Base-by-base conservation (phyloP, 2,888 invertebrate species). In the Tiliacea citrago region DNA sequence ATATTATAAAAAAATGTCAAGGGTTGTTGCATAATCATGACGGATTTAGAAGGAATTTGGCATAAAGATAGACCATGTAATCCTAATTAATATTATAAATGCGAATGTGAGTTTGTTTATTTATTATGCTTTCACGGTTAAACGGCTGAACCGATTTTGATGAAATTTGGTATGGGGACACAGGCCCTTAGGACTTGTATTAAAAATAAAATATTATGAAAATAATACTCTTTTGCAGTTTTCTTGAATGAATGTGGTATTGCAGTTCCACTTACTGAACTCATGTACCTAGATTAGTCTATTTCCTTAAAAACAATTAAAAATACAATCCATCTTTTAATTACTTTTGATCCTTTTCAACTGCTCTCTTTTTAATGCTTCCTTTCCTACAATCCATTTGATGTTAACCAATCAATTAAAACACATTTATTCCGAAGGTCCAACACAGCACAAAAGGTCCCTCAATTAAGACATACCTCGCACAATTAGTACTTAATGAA, bases 381-480 rank as follows among this genome's bases (percentile, higher is more conserved):
- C 6, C 13, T 24, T 39, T 18, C 13, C 60, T 13, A 24, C 3
- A 58, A 49, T 68, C 8, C n/a, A 49, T 66, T 83, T 83, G 66
- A 68, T 60, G 24, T 39, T 16, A 16, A 24, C 51, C 21, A 61
- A 73, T 72, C 74, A 81, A 84, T 74, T 67, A 84, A 73, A 73
- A 71, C 45, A 29, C 58, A 18, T 24, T 67, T 58, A 53, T 75
- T 61, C 45, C 67, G 71, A 80, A 77, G 75, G 81, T 84, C 45
- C n/a, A 29, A 51, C 16, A 24, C 62, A 78, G 79, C 6, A 57
- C 77, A 81, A 76, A 84, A 81, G 84, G 78, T 68, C 13, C 6
- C 1, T n/a, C 77, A 77, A 79, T 86, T 86, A 88, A 84, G 78
- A 88, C 90, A 93, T 94, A 92, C 92, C 92, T 92, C 83, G 83